Evolutionary conservation across 2,797 vertebrate genomes (phyloP).

Genomic region (Hoplostethus mediterraneus): DNA sequence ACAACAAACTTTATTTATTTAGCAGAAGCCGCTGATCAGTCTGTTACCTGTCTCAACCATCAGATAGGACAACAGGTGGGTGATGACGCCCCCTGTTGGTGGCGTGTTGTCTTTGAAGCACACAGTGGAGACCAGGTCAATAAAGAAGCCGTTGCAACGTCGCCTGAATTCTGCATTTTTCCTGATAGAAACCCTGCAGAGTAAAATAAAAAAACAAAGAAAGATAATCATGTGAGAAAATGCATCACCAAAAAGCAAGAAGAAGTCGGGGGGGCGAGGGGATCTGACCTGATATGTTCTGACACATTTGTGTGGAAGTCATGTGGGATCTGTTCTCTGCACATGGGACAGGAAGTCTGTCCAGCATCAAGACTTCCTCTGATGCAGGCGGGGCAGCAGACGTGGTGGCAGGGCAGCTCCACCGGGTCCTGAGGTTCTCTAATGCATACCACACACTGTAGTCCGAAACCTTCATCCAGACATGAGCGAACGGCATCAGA

Average conservation of each 20-base stretch:
- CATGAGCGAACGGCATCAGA: background rate
- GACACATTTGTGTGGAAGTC: slow-evolving; percentile 43
- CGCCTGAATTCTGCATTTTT: slow-evolving; percentile 49
- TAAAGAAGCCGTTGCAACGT: slow-evolving; percentile 86
- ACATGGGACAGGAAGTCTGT: slow-evolving; percentile 19
- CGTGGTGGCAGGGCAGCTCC: slow-evolving; percentile 48
- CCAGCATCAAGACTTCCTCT: slow-evolving; percentile 13
- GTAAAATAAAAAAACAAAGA: background rate
- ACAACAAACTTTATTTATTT: background rate
- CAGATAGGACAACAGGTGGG: slow-evolving; percentile 49
- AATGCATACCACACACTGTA: slow-evolving; percentile 43
- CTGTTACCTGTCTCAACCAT: slow-evolving; percentile 52
- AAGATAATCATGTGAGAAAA: background rate
- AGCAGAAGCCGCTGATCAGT: too few relatives aligned
- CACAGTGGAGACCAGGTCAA: slow-evolving; percentile 85
- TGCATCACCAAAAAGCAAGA: background rate
- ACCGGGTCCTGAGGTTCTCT: slow-evolving; percentile 48
- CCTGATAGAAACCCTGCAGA: slow-evolving; percentile 26
- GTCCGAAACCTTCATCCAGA: slow-evolving; percentile 45
- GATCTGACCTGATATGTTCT: slow-evolving; percentile 38
- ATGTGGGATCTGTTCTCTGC: slow-evolving; percentile 37
- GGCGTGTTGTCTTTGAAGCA: slow-evolving; percentile 87
- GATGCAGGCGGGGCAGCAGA: slow-evolving; percentile 46
- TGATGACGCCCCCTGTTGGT: slow-evolving; percentile 34
- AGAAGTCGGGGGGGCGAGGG: too few relatives aligned